phyloP scores from a whole-genome alignment of 1,140 invertebrate genomes.

The Scaptomyza graminum region DNA sequence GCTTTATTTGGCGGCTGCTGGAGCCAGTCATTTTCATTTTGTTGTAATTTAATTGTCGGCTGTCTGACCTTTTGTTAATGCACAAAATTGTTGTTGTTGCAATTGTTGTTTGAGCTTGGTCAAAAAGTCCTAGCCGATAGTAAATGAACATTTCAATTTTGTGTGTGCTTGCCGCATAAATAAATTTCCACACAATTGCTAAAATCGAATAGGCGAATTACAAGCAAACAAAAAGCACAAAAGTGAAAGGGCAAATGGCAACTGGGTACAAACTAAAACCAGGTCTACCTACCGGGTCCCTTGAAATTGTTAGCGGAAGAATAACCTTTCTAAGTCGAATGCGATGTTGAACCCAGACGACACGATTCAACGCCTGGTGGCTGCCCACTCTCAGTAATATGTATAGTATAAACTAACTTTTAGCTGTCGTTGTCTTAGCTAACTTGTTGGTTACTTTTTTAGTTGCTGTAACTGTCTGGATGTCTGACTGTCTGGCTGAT shows the following conservation, averaged over 20 bases:
- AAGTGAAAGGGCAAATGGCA: constrained; percentile 73
- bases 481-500: neutral
- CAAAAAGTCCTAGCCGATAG: constrained; percentile 49
- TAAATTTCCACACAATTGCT: constrained; percentile 70
- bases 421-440: constrained; percentile 20
- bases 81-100: constrained; percentile 12
- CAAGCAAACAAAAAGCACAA: constrained; percentile 30
- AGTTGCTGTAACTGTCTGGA: neutral
- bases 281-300: constrained; percentile 43
- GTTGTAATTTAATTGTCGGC: constrained; percentile 72
- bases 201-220: constrained; percentile 16
- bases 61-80: constrained; percentile 71
- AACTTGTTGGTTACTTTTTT: neutral
- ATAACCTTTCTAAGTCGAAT: constrained; percentile 78
- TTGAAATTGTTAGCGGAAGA: constrained; percentile 80
- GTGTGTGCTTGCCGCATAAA: constrained; percentile 48
- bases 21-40: constrained; percentile 51
- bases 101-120: constrained; percentile 14
- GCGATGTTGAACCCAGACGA: constrained; percentile 56
- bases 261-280: constrained; percentile 3
- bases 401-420: constrained; percentile 8
- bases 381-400: constrained; percentile 21
- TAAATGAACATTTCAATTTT: constrained; percentile 81
- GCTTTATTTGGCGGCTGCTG: constrained; percentile 58
- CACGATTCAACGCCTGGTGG: constrained; percentile 73